These are phyloP conservation scores for Petrosia ficiformis DNA, from an alignment of 37 sponge, comb jelly and placozoan genomes.

Conservation along the genomic window DNA sequence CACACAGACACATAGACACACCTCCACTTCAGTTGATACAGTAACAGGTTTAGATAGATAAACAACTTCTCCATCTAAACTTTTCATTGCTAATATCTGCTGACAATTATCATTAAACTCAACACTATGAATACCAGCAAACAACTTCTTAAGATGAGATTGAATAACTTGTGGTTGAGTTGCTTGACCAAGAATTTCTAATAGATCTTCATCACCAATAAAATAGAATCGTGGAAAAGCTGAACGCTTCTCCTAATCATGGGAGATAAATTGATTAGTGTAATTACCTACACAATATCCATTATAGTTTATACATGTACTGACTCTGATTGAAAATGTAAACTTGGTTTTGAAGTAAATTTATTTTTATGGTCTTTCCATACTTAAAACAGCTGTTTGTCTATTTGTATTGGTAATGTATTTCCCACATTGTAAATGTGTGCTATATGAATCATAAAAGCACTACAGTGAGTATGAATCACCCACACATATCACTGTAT, in stretches of 20 bases:
- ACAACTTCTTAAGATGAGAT: constrained; percentile 96
- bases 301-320: background rate
- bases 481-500: too few relatives aligned
- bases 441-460: too few relatives aligned
- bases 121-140: constrained; percentile 96
- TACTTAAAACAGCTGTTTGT: too few relatives aligned
- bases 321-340: too few relatives aligned
- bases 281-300: too few relatives aligned
- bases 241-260: constrained; percentile 82
- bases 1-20: constrained; percentile 1
- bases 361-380: too few relatives aligned
- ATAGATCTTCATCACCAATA: constrained; percentile 97
- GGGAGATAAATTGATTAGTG: background rate
- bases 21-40: constrained; percentile 78
- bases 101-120: constrained; percentile 50
- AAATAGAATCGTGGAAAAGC: constrained; percentile 97
- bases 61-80: constrained; percentile 91
- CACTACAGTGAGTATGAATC: too few relatives aligned
- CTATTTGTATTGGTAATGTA: too few relatives aligned
- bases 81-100: constrained; percentile 79
- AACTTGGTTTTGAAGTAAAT: too few relatives aligned
- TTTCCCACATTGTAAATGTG: too few relatives aligned
- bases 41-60: constrained; percentile 59
- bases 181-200: constrained; percentile 98
- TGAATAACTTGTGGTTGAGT: constrained; percentile 94